phyloP scores from a whole-genome alignment of 2,888 invertebrate species.

The Drosophila ezoana region DNA sequence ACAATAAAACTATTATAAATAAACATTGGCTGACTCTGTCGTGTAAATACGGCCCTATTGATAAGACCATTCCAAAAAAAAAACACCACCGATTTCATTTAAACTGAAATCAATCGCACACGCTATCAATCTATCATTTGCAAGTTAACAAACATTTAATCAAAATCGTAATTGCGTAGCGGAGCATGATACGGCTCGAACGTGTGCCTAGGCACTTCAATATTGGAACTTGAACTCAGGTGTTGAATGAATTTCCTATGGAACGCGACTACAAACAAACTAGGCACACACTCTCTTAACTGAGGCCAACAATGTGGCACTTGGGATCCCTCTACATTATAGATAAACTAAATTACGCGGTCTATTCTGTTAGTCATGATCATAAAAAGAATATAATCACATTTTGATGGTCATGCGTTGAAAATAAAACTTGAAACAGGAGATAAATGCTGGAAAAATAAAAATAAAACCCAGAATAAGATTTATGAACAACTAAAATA shows the following conservation, averaged over 20 bases:
- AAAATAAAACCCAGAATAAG: not conserved
- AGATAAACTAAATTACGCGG: slow-evolving; percentile 13
- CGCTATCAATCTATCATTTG: slow-evolving; percentile 8
- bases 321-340: not conserved
- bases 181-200: slow-evolving; percentile 1
- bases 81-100: not conserved
- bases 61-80: slow-evolving; percentile 16
- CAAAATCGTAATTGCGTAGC: slow-evolving; percentile 16
- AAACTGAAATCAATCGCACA: slow-evolving; percentile 9
- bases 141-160: slow-evolving; percentile 6
- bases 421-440: not conserved
- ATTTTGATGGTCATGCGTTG: not conserved
- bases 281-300: not conserved
- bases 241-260: slow-evolving; percentile 22
- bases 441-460: too few relatives aligned
- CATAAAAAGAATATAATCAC: slow-evolving; percentile 6
- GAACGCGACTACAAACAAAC: slow-evolving; percentile 2
- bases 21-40: slow-evolving; percentile 6
- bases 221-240: slow-evolving; percentile 13
- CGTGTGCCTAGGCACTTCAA: slow-evolving; percentile 1
- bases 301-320: not conserved
- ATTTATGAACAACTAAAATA: too few relatives aligned
- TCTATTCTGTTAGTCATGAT: slow-evolving; percentile 5
- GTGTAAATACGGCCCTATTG: slow-evolving; percentile 4
- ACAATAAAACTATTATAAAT: slow-evolving; percentile 1